These are phyloP conservation scores for Lymantria dispar DNA, from an alignment of 2,888 invertebrate genomes.

Conservation along the genomic window DNA sequence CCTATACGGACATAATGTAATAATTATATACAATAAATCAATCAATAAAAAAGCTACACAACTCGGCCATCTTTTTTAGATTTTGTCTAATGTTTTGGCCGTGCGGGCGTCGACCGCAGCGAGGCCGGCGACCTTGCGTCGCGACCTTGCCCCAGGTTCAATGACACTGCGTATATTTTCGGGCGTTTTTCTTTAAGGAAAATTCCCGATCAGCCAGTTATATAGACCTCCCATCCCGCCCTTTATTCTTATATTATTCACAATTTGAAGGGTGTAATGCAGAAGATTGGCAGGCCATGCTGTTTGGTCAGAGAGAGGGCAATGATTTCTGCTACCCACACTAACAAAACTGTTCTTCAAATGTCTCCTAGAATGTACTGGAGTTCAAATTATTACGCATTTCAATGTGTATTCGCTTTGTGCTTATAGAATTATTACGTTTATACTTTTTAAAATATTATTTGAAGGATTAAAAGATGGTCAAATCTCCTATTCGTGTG, in stretches of 20 bases:
- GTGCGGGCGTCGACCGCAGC: slow-evolving; percentile 41
- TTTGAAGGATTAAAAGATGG: no score
- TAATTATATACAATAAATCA: not conserved
- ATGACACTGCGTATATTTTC: slow-evolving; percentile 62
- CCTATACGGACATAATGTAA: no score
- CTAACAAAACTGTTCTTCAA: slow-evolving; percentile 36
- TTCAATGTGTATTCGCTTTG: not conserved
- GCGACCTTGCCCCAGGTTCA: slow-evolving; percentile 66
- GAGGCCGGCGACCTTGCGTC: slow-evolving; percentile 61
- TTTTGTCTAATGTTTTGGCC: slow-evolving; percentile 51
- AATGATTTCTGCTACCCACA: slow-evolving; percentile 55
- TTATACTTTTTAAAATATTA: no score
- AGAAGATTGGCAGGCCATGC: slow-evolving; percentile 30
- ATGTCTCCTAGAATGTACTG: slow-evolving; percentile 15
- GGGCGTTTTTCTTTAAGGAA: slow-evolving; percentile 73
- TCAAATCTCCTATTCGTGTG: no score
- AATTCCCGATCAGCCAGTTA: slow-evolving; percentile 53
- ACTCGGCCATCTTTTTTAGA: slow-evolving; percentile 21
- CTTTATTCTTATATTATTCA: slow-evolving; percentile 2
- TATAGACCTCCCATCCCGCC: slow-evolving; percentile 40
- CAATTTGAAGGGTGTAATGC: not conserved
- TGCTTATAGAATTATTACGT: not conserved
- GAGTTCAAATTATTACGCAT: slow-evolving; percentile 5
- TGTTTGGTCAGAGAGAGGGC: slow-evolving; percentile 48
- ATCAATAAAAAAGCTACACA: slow-evolving; percentile 10